Percentiles rank a stretch among this genome's conserved stretches.
phyloP scores from a whole-genome alignment of 2,888 invertebrate species.

The Hirtodrosophila trivittata region DNA sequence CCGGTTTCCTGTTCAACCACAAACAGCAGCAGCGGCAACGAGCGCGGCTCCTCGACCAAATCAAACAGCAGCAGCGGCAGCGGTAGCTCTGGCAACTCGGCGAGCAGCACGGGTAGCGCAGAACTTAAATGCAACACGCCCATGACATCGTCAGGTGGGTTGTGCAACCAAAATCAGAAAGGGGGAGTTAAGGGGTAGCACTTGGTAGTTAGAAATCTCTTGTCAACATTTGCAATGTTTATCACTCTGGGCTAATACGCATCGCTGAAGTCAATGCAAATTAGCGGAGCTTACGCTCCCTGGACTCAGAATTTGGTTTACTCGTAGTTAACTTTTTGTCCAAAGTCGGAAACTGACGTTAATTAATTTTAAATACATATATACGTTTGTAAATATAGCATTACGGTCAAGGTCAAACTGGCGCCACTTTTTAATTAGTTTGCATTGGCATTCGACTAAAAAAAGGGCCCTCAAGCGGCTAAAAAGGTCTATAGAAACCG shows the following conservation, averaged over 20 bases:
- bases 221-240: constrained; percentile 51
- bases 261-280: constrained; percentile 67
- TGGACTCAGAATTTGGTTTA: constrained; percentile 17
- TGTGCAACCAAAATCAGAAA: constrained; percentile 9
- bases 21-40: constrained; percentile 82
- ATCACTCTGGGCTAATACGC: constrained; percentile 50
- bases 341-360: constrained; percentile 26
- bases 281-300: constrained; percentile 49
- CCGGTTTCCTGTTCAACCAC: constrained; percentile 82
- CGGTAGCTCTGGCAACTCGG: constrained; percentile 80
- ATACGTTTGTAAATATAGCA: constrained; percentile 32
- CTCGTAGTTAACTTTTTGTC: background rate
- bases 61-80: constrained; percentile 82
- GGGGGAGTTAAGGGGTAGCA: too few relatives aligned
- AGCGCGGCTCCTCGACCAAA: constrained; percentile 82
- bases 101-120: constrained; percentile 79
- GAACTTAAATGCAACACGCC: constrained; percentile 82
- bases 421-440: constrained; percentile 49
- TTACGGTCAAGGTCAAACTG: constrained; percentile 62
- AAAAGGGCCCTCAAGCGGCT: background rate
- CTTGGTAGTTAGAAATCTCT: background rate
- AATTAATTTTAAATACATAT: constrained; percentile 63
- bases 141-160: constrained; percentile 83
- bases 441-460: constrained; percentile 14
- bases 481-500: constrained; percentile 18